phyloP scores from a whole-genome alignment of 2,113 vertebrate genomes.

The Canis aureus region DNA sequence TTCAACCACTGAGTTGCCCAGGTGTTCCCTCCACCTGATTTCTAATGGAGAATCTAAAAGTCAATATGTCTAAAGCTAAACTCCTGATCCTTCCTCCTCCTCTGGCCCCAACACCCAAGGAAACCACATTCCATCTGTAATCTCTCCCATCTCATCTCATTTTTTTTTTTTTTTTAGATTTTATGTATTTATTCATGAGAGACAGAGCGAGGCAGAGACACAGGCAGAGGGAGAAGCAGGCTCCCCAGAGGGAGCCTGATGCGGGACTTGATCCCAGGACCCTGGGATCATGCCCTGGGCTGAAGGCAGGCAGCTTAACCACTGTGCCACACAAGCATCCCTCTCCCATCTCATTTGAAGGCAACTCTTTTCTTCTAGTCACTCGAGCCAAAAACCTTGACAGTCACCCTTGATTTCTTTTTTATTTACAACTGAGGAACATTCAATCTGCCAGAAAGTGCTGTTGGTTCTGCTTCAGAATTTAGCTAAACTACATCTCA shows the following conservation, averaged over 20 bases:
- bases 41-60: neutral
- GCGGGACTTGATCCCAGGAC: too few relatives aligned
- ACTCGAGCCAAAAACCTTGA: neutral
- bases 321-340: too few relatives aligned
- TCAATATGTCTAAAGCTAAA: neutral
- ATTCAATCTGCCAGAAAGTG: neutral
- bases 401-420: neutral
- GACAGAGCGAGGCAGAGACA: too few relatives aligned
- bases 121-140: neutral
- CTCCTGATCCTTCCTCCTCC: neutral
- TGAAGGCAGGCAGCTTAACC: too few relatives aligned
- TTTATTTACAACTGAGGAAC: slow-evolving; percentile 30
- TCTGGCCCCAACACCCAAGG: neutral
- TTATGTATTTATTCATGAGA: too few relatives aligned
- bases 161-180: neutral
- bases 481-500: neutral
- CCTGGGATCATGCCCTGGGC: too few relatives aligned
- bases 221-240: too few relatives aligned
- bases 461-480: neutral
- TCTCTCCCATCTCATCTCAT: neutral
- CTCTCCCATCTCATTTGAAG: neutral
- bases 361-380: neutral
- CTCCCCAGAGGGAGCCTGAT: too few relatives aligned
- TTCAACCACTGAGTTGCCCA: too few relatives aligned
- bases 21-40: neutral